Evolutionary conservation across 2,888 invertebrate species (phyloP), one percentile per base, ranked within the genome.

Genomic region (Hirtodrosophila alboralis): DNA sequence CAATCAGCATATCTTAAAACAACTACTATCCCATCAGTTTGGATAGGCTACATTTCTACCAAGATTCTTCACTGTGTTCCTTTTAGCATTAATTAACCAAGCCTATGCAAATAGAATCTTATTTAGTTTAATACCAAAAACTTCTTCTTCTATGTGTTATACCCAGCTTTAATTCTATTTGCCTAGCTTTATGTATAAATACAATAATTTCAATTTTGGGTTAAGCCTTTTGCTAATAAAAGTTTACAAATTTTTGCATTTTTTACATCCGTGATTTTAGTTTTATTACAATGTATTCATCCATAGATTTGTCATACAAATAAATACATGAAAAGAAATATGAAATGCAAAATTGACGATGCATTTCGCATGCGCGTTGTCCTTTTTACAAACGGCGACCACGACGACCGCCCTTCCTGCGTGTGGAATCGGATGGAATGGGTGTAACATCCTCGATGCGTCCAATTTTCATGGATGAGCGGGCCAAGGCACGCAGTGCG

Each of bases 381-480:
- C 14, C 18, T 7, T 21, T 54, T 93, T 98, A 99, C 94, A 99
- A 94, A 93, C 99, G 95, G 92, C 99, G 96, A 93, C 99, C 99
- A 93, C 99, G 96, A 90, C 99, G 95, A 92, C 99, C 99, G 91
- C 99, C 99, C 96, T 99, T 99, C 94, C 99, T 97, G 91, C 99
- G 95, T 57, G 99, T 99, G 74, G 97, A 96, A 92, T 99, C 99
- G 57, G 98, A 98, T 88, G 99, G 99, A 91, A 99, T 99, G 18
- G 99, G 99, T 10, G 99, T 99, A 4, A 99, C 99, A 93, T 99
- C 99, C 92, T 97, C 98, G 90, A 99, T 99, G 87, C 99, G 95
- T 47, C 99, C 99, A 91, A 99, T 99, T 92, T 99, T 99, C 98
- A 99, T 99, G 87, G 96, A 97, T 58, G 98, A 97, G 91, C 99